Conservation (phyloP, 2,113 vertebrate species). For the pig (Sus scrofa) region T2T-Sscrofa CM000820.6:88853001-88853500, state of each 20-base stretch:
- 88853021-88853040: not conserved
- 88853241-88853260: not conserved
- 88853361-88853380: not conserved
- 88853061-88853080: not conserved
- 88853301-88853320: not conserved
- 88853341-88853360: not conserved
- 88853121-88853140: not conserved
- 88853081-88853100: not conserved
- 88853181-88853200: not conserved
- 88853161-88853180: not conserved
- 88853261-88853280: not conserved
- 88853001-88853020: not conserved
- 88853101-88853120: not conserved
- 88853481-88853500: not conserved
- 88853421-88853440: not conserved
- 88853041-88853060: not conserved
- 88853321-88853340: not conserved
- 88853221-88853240: not conserved
- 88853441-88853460: not conserved
- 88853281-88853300: not conserved
- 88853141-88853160: not conserved
- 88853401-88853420: not conserved
- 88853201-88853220: not conserved
- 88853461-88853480: not conserved
- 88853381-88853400: not conserved